These are phyloP conservation scores for Sphaerophoria taeniata DNA, from an alignment of 2,888 invertebrate species.

Conservation along the genomic window DNA sequence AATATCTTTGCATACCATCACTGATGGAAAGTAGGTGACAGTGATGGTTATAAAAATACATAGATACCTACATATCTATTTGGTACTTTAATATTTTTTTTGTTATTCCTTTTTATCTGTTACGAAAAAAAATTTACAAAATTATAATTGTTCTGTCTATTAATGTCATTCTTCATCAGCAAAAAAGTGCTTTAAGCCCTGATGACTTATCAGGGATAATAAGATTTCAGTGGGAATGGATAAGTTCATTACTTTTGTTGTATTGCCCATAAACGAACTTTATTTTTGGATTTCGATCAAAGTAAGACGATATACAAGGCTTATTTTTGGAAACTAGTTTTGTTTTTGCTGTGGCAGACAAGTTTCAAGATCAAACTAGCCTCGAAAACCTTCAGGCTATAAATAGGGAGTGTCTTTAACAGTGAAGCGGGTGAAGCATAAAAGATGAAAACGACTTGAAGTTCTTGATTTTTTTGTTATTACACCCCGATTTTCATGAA, in stretches of 20 bases:
- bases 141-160: neutral
- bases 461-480: too few species aligned
- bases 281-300: neutral
- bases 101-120: too few species aligned
- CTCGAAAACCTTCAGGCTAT: too few species aligned
- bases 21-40: neutral
- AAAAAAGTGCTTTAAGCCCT: neutral
- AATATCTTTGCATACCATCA: neutral
- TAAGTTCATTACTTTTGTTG: constrained; percentile 32
- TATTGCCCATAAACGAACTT: constrained; percentile 9
- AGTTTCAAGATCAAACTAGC: too few species aligned
- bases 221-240: constrained; percentile 18
- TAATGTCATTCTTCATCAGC: constrained; percentile 4
- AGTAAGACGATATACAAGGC: neutral
- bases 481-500: too few species aligned
- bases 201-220: constrained; percentile 28
- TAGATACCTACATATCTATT: too few species aligned
- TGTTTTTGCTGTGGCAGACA: too few species aligned
- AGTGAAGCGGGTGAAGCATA: too few species aligned
- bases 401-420: too few species aligned
- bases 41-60: neutral
- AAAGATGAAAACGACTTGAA: too few species aligned
- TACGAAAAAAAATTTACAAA: too few species aligned
- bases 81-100: too few species aligned
- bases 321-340: neutral